Conservation (phyloP, 2,888 invertebrate species). For the Yponomeuta evonymella region DNA sequence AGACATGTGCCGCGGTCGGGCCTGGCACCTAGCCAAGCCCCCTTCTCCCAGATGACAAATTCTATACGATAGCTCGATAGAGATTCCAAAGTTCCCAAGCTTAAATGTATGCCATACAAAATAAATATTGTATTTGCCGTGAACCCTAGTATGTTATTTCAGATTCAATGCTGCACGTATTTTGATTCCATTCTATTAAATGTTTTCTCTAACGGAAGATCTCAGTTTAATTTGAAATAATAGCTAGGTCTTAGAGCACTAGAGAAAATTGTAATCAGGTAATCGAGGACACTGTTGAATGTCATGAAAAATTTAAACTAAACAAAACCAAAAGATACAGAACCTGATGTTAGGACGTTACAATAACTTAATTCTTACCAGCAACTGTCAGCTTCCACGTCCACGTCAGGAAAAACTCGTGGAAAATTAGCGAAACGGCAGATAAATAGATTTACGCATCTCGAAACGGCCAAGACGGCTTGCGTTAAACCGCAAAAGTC, state of each 20-base stretch:
- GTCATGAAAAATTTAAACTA: not conserved
- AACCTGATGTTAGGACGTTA: not conserved
- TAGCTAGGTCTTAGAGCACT: not conserved
- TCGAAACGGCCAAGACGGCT: not conserved
- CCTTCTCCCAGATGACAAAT: slow-evolving; percentile 63
- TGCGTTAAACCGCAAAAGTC: slow-evolving; percentile 26
- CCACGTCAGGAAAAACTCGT: not conserved
- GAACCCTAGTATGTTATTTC: not conserved
- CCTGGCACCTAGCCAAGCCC: slow-evolving; percentile 68
- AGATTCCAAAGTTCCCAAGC: slow-evolving; percentile 25
- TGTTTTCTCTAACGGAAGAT: not conserved
- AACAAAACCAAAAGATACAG: not conserved
- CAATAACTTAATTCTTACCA: slow-evolving; percentile 4
- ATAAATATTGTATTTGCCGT: not conserved
- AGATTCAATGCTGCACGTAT: not conserved
- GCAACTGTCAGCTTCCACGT: slow-evolving; percentile 1
- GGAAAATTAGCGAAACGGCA: not conserved
- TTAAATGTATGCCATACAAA: not conserved
- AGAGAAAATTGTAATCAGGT: not conserved
- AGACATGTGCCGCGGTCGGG: slow-evolving; percentile 57
- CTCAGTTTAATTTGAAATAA: not conserved
- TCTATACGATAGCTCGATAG: slow-evolving; percentile 44
- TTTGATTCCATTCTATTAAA: not conserved
- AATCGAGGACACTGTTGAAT: slow-evolving; percentile 9
- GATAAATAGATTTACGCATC: slow-evolving; percentile 4